Conservation (phyloP, 1,140 invertebrate genomes). For the Drosophila prosaltans region DNA sequence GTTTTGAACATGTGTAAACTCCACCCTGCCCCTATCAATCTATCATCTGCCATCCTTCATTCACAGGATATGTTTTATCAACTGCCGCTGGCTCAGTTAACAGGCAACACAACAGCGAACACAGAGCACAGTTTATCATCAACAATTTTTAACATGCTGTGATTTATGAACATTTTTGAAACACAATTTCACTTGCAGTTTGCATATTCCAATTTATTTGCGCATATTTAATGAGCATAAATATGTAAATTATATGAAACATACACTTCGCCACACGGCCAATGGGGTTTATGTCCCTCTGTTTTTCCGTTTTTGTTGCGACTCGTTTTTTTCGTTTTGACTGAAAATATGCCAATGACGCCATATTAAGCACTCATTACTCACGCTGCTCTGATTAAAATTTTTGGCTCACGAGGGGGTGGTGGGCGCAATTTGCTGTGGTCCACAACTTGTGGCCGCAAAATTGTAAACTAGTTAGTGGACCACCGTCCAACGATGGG, state of each 20-base stretch:
- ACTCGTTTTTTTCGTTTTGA: no score
- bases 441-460: neutral
- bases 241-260: slow-evolving; percentile 66
- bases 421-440: no score
- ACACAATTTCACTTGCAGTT: slow-evolving; percentile 33
- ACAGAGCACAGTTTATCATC: slow-evolving; percentile 37
- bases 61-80: slow-evolving; percentile 42
- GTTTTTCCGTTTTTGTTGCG: no score
- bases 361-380: no score
- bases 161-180: slow-evolving; percentile 69
- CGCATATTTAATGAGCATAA: slow-evolving; percentile 65
- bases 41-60: neutral
- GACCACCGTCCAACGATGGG: no score
- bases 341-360: no score
- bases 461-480: slow-evolving; percentile 21
- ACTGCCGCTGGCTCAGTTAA: slow-evolving; percentile 26
- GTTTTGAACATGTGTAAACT: slow-evolving; percentile 79
- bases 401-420: no score
- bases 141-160: slow-evolving; percentile 57
- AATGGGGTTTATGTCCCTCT: neutral
- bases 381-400: no score
- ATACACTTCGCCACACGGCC: slow-evolving; percentile 41
- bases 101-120: slow-evolving; percentile 1
- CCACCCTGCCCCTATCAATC: neutral
- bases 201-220: slow-evolving; percentile 56